Base-by-base conservation (phyloP, 2,113 vertebrate species). In the Neodontobutis hainanensis region DNA sequence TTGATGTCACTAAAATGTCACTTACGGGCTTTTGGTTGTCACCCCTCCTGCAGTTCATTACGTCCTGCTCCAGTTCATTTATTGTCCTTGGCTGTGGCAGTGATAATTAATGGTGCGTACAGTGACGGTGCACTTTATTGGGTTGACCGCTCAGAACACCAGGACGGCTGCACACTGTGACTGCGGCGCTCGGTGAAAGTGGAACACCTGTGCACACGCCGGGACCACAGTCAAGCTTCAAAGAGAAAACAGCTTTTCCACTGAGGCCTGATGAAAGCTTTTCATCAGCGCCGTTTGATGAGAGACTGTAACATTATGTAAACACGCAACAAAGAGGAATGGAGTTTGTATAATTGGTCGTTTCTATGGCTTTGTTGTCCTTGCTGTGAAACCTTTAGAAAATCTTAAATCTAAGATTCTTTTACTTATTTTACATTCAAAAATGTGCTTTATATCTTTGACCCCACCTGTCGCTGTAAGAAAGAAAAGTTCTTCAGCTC, bases 241-340 rank as follows among this genome's bases (percentile, higher is more conserved):
- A 77, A 82, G 78, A 68, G 43, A 52, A 68, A 46, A 16, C 55
- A 34, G 61, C 65, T 74, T 85, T 79, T 82, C 68, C 52, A 42
- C 40, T 2, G 42, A 61, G 78, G 63, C 50, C 2, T 42, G 74
- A 84, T 82, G 81, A 81, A 82, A 83, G 83, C 77, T 79, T 78
- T 84, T 87, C 78, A 77, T 82, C 61, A 73, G 10, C 3, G 36
- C 51, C 77, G 4, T 78, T 70, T 64, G 77, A 85, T 80, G 81
- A 87, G 51, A 69, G 82, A 66, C 73, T 43, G 73, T 8, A 10
- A 57, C 68, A 87, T 89, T 87, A 81, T 84, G 75, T 78, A 82
- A 89, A 85, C 79, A 75, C 51, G 64, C 79, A 69, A 84, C 78
- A 87, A 83, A 88, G 79, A 77, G 55, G 58, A 79, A 59, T 62